Percentiles rank a stretch among this genome's conserved stretches.
Evolutionary conservation across 1,140 invertebrate genomes (phyloP).

Genomic region (Bathynomus jamesi): DNA sequence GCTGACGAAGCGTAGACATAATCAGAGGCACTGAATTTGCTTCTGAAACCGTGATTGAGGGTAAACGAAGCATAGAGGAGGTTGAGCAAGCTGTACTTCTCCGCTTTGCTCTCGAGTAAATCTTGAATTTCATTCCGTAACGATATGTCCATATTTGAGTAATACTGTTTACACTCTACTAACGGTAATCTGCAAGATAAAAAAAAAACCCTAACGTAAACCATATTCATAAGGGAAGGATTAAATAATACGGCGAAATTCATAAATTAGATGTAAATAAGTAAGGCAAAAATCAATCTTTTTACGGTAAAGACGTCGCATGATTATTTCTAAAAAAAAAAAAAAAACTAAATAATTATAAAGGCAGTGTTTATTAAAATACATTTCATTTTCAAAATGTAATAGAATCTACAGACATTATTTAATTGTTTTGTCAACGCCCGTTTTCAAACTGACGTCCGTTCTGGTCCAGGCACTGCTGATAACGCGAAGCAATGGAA

Average conservation of each 20-base stretch:
- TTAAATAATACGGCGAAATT: not conserved
- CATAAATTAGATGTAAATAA: no score
- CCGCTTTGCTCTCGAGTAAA: constrained; percentile 59
- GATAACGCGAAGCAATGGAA: no score
- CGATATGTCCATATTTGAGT: constrained; percentile 75
- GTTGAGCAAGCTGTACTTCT: constrained; percentile 39
- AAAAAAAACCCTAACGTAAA: not conserved
- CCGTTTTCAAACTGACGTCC: no score
- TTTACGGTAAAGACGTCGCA: no score
- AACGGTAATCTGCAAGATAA: constrained; percentile 56
- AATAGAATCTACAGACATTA: no score
- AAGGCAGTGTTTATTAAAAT: no score
- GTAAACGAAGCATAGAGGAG: constrained; percentile 67
- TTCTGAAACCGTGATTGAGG: constrained; percentile 70
- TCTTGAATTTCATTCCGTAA: constrained; percentile 66
- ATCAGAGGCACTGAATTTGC: constrained; percentile 72
- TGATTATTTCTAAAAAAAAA: no score
- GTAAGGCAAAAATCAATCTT: no score
- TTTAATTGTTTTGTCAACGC: no score
- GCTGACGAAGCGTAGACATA: constrained; percentile 71
- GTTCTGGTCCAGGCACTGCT: no score
- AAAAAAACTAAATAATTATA: no score
- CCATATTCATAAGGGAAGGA: not conserved
- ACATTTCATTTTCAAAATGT: no score
- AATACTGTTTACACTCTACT: constrained; percentile 75